A percentile compares a stretch with the other conserved stretches of the same genome.
These are phyloP conservation scores for Mellilla xanthometata DNA, from an alignment of 2,888 invertebrate genomes.

Conservation along the genomic window DNA sequence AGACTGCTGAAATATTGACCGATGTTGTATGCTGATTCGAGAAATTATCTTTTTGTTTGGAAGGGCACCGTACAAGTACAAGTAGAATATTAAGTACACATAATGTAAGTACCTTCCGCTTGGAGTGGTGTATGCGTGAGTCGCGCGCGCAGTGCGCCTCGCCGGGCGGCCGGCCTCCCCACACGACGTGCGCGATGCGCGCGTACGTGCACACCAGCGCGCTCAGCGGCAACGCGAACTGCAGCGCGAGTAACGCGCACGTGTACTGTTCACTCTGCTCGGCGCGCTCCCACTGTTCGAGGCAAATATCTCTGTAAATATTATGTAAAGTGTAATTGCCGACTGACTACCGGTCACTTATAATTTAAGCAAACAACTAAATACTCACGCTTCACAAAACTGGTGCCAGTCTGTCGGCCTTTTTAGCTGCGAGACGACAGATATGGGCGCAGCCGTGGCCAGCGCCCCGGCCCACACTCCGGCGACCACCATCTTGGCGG, in stretches of 20 bases:
- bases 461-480: conserved; percentile 90
- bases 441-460: conserved; percentile 91
- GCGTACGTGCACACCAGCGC: conserved; percentile 93
- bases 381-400: conserved; percentile 85
- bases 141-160: conserved; percentile 93
- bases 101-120: conserved; percentile 89
- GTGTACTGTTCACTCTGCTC: conserved; percentile 88
- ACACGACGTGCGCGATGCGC: conserved; percentile 92
- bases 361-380: background rate
- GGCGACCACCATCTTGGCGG: conserved; percentile 86
- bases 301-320: conserved; percentile 86
- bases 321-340: background rate
- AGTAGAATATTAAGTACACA: no score
- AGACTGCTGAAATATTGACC: no score
- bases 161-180: conserved; percentile 93
- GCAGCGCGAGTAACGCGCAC: conserved; percentile 89
- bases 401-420: conserved; percentile 85
- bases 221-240: conserved; percentile 91
- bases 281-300: conserved; percentile 86
- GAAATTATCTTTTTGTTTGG: no score
- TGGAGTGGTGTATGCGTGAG: conserved; percentile 91
- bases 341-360: no score
- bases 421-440: conserved; percentile 86
- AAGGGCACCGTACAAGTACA: no score
- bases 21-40: no score